Evolutionary conservation across 1,140 invertebrate species (phyloP), one percentile per base, ranked within the genome.

Genomic region (Nylanderia fulva): DNA sequence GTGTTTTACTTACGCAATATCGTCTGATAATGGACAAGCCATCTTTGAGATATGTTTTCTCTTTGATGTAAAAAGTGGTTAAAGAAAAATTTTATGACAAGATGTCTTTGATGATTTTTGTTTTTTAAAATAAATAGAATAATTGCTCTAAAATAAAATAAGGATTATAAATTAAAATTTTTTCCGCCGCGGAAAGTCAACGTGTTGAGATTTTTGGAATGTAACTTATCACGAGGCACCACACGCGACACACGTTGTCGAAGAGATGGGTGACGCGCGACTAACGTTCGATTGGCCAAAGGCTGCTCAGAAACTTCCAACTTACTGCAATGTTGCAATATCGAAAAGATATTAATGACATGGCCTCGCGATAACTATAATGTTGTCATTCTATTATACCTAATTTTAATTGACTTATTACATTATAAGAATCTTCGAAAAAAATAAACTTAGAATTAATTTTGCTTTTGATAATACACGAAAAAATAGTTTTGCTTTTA

Each of bases 211-310:
- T 76, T 52, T 8, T 27, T 63, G 29, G n/a, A 76, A 48, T 52
- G 36, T 29, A 11, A 79, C 8, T 63, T 27, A 60, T 61, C 33
- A 36, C 54, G 29, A 58, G 58, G 42, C 52, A 56, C 18, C 36
- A 82, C 66, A 52, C 60, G 54, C 18, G n/a, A 80, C 36, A 18
- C 89, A 71, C 79, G 86, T 58, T 87, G 77, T 68, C 74, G 48
- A 69, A 52, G 68, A 89, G 82, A 45, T 85, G 88, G 88, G 68
- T 74, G 76, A 68, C 48, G 36, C 42, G 27, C 71, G 61, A 90
- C 88, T 90, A 87, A 89, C 75, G 77, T 77, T 71, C 80, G 75
- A 90, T 85, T 85, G 76, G 56, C 61, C 24, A 75, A 13, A 48
- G 15, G 42, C 29, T 39, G 45, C 27, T 66, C 48, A 66, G 21